Evolutionary conservation across 1,140 invertebrate species (phyloP).

Genomic region (Hesperophylax magnus): DNA sequence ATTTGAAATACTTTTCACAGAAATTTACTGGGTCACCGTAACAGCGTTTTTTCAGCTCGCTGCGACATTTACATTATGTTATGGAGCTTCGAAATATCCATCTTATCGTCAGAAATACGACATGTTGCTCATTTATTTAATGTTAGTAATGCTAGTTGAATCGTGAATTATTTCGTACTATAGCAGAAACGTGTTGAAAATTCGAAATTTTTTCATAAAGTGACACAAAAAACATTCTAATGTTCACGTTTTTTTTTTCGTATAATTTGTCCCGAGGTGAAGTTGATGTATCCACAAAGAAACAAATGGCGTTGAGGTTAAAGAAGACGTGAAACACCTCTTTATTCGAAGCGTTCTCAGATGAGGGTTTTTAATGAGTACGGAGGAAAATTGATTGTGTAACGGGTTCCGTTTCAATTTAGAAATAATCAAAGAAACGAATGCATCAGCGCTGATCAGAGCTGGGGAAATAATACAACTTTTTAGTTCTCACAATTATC

Average conservation of each 20-base stretch:
- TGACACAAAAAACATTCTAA: background rate
- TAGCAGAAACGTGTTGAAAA: no score
- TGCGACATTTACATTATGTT: no score
- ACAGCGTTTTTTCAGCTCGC: no score
- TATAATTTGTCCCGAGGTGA: conserved; percentile 10
- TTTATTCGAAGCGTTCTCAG: background rate
- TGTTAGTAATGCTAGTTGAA: no score
- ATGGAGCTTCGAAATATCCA: no score
- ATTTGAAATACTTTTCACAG: no score
- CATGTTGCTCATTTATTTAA: no score
- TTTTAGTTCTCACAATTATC: conserved; percentile 2
- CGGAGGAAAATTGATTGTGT: conserved; percentile 3
- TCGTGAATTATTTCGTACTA: no score
- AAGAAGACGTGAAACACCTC: conserved; percentile 4
- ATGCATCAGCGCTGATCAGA: background rate
- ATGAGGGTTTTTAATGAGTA: conserved; percentile 9
- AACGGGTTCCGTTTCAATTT: conserved; percentile 16
- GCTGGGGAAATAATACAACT: background rate
- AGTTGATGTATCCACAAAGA: conserved; percentile 16
- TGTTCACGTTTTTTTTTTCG: background rate
- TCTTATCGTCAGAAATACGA: no score
- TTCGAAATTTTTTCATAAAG: no score
- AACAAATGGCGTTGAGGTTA: conserved; percentile 9
- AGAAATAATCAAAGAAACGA: conserved; percentile 4
- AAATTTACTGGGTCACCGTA: no score